These are phyloP conservation scores for Chionoecetes opilio DNA, from an alignment of 1,140 invertebrate genomes.

Conservation along the genomic window DNA sequence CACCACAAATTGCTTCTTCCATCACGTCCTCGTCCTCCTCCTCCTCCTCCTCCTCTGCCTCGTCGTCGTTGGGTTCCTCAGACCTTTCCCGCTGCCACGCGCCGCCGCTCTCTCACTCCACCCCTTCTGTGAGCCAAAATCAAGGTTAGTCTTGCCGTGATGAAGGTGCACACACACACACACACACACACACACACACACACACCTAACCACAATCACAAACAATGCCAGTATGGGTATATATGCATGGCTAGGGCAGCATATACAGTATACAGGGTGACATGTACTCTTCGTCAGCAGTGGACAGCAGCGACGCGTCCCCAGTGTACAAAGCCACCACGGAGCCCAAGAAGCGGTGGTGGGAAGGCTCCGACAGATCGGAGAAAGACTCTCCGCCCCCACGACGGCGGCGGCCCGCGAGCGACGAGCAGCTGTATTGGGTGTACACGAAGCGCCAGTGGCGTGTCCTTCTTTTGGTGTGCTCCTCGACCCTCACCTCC, in stretches of 20 bases:
- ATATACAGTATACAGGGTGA: too few species aligned
- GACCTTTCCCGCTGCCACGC: not conserved
- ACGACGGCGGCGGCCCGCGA: not conserved
- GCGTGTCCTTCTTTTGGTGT: slow-evolving; percentile 80
- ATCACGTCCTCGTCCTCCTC: not conserved
- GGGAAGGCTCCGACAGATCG: not conserved
- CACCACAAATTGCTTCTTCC: too few species aligned
- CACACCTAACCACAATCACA: too few species aligned
- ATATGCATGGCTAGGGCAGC: too few species aligned
- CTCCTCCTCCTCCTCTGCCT: not conserved
- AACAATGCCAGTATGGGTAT: too few species aligned
- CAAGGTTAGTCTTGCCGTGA: not conserved
- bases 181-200: too few species aligned
- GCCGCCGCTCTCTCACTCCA: not conserved
- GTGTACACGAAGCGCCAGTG: slow-evolving; percentile 82
- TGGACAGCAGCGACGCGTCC: slow-evolving; percentile 48
- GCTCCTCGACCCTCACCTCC: slow-evolving; percentile 81
- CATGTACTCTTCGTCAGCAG: not conserved
- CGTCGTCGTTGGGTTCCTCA: not conserved
- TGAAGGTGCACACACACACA: too few species aligned
- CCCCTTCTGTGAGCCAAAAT: not conserved
- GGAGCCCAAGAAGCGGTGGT: not conserved
- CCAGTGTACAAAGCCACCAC: slow-evolving; percentile 48
- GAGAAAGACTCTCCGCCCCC: not conserved
- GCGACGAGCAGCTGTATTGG: not conserved